Conservation (phyloP, 2,113 vertebrate genomes). For the Formicarius rufipectus region DNA sequence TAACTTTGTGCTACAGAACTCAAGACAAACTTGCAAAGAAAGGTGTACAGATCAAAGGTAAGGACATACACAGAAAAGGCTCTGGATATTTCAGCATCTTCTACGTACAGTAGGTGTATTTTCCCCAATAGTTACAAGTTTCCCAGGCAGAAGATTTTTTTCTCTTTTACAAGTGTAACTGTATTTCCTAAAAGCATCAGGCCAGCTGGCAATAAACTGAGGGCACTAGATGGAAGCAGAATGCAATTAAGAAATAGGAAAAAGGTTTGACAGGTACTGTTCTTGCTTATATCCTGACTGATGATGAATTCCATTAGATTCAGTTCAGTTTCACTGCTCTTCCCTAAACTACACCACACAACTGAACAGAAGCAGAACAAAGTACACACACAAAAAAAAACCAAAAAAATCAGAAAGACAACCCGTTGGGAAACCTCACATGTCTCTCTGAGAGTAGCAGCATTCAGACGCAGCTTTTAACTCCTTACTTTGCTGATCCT, state of each 20-base stretch:
- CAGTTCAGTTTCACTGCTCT: background rate
- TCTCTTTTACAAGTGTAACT: background rate
- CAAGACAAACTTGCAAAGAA: background rate
- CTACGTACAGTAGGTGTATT: background rate
- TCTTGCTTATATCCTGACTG: background rate
- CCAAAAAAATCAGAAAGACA: background rate
- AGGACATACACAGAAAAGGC: background rate
- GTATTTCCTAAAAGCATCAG: background rate
- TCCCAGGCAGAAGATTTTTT: background rate
- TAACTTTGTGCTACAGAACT: background rate
- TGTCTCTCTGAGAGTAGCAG: background rate
- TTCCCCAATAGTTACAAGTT: background rate
- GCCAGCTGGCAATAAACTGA: background rate
- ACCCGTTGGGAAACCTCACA: background rate
- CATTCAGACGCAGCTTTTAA: background rate
- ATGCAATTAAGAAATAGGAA: background rate
- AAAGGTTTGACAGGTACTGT: background rate
- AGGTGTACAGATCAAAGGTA: background rate
- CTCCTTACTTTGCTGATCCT: background rate
- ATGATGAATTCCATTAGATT: background rate
- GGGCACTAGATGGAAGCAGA: background rate
- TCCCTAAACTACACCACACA: background rate
- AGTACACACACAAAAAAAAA: background rate
- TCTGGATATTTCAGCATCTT: background rate
- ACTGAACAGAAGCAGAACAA: background rate